Evolutionary conservation across 1,140 invertebrate species (phyloP), one percentile per base, ranked within the genome.

Genomic region (Diuraphis noxia): DNA sequence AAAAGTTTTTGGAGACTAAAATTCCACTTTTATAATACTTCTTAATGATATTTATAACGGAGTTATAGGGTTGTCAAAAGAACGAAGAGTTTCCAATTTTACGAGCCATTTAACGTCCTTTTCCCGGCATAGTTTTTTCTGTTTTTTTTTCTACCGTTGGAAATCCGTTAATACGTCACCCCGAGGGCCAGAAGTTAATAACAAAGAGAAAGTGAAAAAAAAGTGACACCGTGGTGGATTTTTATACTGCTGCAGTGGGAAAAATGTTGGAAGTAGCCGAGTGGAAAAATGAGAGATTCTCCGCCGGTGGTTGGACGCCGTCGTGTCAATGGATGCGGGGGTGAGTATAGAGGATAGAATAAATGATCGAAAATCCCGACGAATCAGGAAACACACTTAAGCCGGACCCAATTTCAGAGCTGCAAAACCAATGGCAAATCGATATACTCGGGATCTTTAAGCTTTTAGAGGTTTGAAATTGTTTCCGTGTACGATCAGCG

Each of bases 31-130:
- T 91, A 72, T 72, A 91, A 91, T 91, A 91, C 89, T 49, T 91
- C 89, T 91, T 91, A 91, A 91, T 82, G 77, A 52, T 91, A 91
- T 91, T 91, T 91, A 91, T 82, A 91, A 90, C 72, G 21, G 72
- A 46, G 72, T 77, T 79, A 43, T 77, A 43, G 89, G 36, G 77
- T 82, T 82, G 89, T 91, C 89, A 91, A 91, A 90, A 91, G 89
- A 91, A 91, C 72, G 89, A 91, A 81, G 89, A 91, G 82, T 91
- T 91, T 91, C 89, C 89, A 91, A 91, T 91, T 91, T 91, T 91
- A 91, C 89, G 89, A 91, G 89, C 89, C 89, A 91, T 91, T 91
- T 82, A 91, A 91, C 89, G 72, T 91, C 56, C 88, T 90, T 36
- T 36, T 30, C 86, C 36, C 10, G 49, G 85, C 30, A 46, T 79